Evolutionary conservation across 2,113 vertebrate genomes (phyloP), one percentile per base, ranked within the genome.

Genomic region (Lynx canadensis): DNA sequence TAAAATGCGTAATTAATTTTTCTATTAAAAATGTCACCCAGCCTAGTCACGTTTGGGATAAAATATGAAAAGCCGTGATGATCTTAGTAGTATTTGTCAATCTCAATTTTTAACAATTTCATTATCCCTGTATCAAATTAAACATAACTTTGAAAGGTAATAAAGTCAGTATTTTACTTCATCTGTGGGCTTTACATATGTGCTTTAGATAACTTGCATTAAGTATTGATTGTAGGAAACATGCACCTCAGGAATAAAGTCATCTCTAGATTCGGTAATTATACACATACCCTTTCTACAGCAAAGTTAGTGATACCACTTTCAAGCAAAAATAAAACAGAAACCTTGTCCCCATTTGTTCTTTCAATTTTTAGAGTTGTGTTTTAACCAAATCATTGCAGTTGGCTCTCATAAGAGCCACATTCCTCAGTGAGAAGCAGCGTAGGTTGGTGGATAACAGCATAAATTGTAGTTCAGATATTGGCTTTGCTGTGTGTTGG

Each of bases 271-370:
- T 69, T 74, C 90, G 91, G 33, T 88, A 66, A 85, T 85, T 79
- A 48, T 33, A 38, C 13, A 38, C 14, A 81, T 60, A 31, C 79
- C 52, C 4, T 48, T 63, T 93, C 10, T 86, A 25, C 3, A 85
- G 11, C 19, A 66, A 57, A 92, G 29, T 94, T 89, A 66, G 27
- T 82, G 38, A 94, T 66, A 66, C 23, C 21, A 96, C 10, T 89
- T 66, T 89, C 45, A 96, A 89, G 79, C 19, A 60, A 94, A 50
- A 81, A 68, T 81, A 68, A 94, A 81, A 81, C 60, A 29, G 89
- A 68, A 50, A 74, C 14, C 9, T 92, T 36, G 1, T 52, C 23
- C 13, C 14, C 52, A 23, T 57, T 45, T 89, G 7, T 88, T 91
- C 41, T 83, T 96, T 55, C 8, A 60, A 6, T 63, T 50, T 68